Conservation (phyloP, 1,140 invertebrate genomes). For the Lepeophtheirus salmonis region DNA sequence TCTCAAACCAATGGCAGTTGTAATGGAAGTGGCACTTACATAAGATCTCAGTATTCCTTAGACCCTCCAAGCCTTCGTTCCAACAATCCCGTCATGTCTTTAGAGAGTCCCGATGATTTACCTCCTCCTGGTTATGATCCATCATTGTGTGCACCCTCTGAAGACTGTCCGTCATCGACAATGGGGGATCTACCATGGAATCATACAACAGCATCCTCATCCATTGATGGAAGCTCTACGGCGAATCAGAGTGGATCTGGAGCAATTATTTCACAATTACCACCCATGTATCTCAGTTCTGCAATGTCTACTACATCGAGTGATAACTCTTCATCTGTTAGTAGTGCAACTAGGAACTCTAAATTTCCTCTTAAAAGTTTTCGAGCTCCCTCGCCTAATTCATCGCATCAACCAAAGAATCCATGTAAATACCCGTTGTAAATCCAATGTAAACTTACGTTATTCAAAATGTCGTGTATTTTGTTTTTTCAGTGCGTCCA, state of each 20-base stretch:
- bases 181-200: not conserved
- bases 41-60: conserved; percentile 15
- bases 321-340: conserved; percentile 7
- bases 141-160: not conserved
- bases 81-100: not conserved
- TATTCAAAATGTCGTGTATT: not conserved
- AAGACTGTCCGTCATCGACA: not conserved
- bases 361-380: not conserved
- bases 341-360: not conserved
- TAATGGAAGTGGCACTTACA: conserved; percentile 11
- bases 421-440: too few species aligned
- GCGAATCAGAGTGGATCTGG: not conserved
- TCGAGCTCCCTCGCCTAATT: not conserved
- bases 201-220: conserved; percentile 9
- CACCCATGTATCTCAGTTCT: conserved; percentile 12
- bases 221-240: conserved; percentile 7
- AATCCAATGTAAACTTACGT: too few species aligned
- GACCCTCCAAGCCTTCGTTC: conserved; percentile 1
- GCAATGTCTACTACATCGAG: conserved; percentile 17
- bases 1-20: conserved; percentile 8
- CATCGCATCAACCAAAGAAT: not conserved
- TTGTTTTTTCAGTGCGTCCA: conserved; percentile 4
- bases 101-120: conserved; percentile 3
- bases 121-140: not conserved
- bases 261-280: not conserved